A percentile compares a stretch with the other conserved stretches of the same genome.
phyloP scores from a whole-genome alignment of 2,888 invertebrate species.

The Meganola albula region DNA sequence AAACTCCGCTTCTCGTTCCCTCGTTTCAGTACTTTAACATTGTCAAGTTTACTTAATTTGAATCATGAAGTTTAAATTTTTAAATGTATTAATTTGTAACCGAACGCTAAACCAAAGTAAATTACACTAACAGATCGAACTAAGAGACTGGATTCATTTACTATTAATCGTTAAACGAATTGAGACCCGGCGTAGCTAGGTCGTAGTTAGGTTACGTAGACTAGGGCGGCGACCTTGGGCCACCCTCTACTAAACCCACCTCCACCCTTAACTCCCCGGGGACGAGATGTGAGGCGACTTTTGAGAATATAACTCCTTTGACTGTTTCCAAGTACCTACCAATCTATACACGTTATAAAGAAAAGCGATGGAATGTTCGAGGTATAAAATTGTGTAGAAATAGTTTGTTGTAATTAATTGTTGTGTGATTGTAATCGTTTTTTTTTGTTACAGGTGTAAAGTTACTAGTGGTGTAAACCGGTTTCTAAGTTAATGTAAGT shows the following conservation, averaged over 20 bases:
- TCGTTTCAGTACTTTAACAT: too few species aligned
- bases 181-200: slow-evolving; percentile 57
- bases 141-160: slow-evolving; percentile 37
- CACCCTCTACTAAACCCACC: slow-evolving; percentile 16
- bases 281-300: slow-evolving; percentile 63
- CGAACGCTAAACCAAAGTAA: too few species aligned
- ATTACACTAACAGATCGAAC: too few species aligned
- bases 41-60: too few species aligned
- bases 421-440: slow-evolving; percentile 13
- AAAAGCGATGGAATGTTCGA: slow-evolving; percentile 23
- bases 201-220: slow-evolving; percentile 63
- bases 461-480: slow-evolving; percentile 8
- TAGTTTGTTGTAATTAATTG: slow-evolving; percentile 11
- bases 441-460: slow-evolving; percentile 38
- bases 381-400: neutral
- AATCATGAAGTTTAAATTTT: too few species aligned
- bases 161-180: slow-evolving; percentile 55
- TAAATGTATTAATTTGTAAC: too few species aligned
- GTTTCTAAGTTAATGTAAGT: slow-evolving; percentile 12
- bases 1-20: too few species aligned
- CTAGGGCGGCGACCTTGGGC: slow-evolving; percentile 71
- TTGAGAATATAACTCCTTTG: slow-evolving; percentile 54
- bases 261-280: slow-evolving; percentile 28
- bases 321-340: slow-evolving; percentile 38
- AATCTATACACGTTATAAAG: slow-evolving; percentile 14